These are phyloP conservation scores for Perithous albicinctus DNA, from an alignment of 2,888 invertebrate species.

Conservation along the genomic window DNA sequence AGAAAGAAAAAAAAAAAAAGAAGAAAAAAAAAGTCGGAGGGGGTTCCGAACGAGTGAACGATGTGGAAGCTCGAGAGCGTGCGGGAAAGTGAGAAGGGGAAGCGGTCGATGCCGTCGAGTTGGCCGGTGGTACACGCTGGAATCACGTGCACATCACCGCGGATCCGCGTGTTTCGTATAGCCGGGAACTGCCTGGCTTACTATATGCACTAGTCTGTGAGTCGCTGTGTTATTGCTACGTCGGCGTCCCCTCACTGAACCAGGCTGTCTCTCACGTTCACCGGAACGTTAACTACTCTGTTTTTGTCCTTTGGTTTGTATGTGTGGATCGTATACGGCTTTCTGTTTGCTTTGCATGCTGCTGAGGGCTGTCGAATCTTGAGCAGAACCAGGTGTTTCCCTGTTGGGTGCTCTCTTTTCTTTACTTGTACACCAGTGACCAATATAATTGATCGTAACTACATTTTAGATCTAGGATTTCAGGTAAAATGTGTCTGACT, in stretches of 20 bases:
- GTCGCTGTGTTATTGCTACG: not conserved
- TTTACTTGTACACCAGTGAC: not conserved
- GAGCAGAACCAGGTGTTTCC: not conserved
- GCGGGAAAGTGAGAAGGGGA: conserved; percentile 72
- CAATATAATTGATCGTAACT: not conserved
- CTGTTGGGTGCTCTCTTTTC: not conserved
- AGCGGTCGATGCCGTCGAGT: conserved; percentile 81
- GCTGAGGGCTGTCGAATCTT: not conserved
- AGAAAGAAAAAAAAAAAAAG: conserved; percentile 32
- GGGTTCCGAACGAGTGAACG: conserved; percentile 47
- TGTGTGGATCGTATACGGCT: not conserved
- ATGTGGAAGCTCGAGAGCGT: conserved; percentile 50
- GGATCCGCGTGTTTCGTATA: conserved; percentile 82
- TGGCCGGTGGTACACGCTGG: conserved; percentile 74
- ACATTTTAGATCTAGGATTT: not conserved
- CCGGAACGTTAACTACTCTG: conserved; percentile 39
- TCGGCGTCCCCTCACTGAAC: conserved; percentile 14
- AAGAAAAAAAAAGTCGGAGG: conserved; percentile 25
- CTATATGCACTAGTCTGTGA: too few relatives aligned
- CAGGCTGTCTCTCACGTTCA: conserved; percentile 23
- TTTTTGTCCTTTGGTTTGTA: not conserved
- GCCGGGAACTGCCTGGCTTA: conserved; percentile 6
- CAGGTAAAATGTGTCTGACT: too few relatives aligned
- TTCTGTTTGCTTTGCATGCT: not conserved
- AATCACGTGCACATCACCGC: conserved; percentile 84